A percentile compares a stretch with the other conserved stretches of the same genome.
phyloP scores from a whole-genome alignment of 2,888 invertebrate genomes.

The Saturnia pavonia region DNA sequence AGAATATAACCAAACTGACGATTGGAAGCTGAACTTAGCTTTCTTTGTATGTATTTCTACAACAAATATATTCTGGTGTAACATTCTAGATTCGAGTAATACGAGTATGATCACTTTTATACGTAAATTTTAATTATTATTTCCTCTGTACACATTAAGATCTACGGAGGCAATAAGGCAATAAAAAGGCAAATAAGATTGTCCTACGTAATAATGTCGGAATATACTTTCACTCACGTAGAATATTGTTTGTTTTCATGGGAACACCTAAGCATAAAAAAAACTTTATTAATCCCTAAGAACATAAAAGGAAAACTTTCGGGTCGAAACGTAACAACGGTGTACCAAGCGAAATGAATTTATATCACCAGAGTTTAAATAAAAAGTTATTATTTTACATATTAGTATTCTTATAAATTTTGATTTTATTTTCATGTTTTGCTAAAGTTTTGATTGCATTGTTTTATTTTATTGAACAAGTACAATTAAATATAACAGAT shows the following conservation, averaged over 20 bases:
- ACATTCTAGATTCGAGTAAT: background rate
- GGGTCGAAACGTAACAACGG: constrained; percentile 12
- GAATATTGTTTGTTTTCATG: constrained; percentile 18
- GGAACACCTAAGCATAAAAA: constrained; percentile 17
- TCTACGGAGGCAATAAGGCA: background rate
- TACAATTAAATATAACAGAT: too few species aligned
- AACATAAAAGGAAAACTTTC: constrained; percentile 19
- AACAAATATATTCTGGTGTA: background rate
- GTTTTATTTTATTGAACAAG: too few species aligned
- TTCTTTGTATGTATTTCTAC: too few species aligned
- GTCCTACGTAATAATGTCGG: background rate
- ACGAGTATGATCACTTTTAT: background rate
- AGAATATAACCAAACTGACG: too few species aligned
- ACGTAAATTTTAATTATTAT: background rate
- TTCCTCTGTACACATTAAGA: background rate
- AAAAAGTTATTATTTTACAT: background rate
- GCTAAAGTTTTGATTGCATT: too few species aligned
- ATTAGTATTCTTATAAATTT: background rate
- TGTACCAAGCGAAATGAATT: constrained; percentile 16
- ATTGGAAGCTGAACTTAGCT: too few species aligned
- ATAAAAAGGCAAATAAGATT: background rate
- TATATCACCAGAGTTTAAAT: constrained; percentile 10
- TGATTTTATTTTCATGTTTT: background rate
- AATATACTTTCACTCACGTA: constrained; percentile 17
- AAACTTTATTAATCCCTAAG: constrained; percentile 23